Evolutionary conservation across 2,888 invertebrate species (phyloP), one percentile per base, ranked within the genome.

Genomic region (Didymodactylos carnosus): DNA sequence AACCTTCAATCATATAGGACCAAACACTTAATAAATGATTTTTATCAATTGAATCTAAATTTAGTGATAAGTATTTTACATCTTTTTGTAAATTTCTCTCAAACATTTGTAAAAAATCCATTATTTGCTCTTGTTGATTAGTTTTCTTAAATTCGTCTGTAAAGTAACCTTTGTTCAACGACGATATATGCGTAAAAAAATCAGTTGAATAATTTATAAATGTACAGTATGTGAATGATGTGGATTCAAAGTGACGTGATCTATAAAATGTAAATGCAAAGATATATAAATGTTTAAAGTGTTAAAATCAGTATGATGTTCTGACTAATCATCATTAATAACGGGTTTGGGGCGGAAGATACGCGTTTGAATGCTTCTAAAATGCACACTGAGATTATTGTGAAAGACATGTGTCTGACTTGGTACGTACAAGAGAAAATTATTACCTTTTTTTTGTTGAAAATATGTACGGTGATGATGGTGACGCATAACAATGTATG

Each of bases 1-100:
- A 79, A 0, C 92, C 94, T 83, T 93, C 94, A 75, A 94, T 86
- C 14, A 94, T 84, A 69, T 93, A 87, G 80, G 91, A 92, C 91
- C 92, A 84, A 1, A 94, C 91, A 81, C 92, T 90, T 0, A 93
- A 86, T 75, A 93, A 71, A 62, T 62, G 62, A 19, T 29, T 62
- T 35, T 62, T 35, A 62, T 62, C 62, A 35, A 62, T 35, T 7
- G n/a, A 11, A 62, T 62, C 62, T 5, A 62, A n/a, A 62, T 62
- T 35, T n/a, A 35, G 35, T 19, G 62, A 62, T 62, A 62, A 62
- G 19, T 62, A 35, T 35, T 35, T 29, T 35, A 62, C 35, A n/a
- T 62, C 29, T 3, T 35, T 35, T 35, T 35, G 35, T 11, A 62
- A 35, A 19, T 62, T 62, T n/a, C 29, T 19, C 35, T 62, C 62